Evolutionary conservation across 2,113 vertebrate genomes (phyloP), one percentile per base, ranked within the genome.

Genomic region (Tachysurus vachellii): DNA sequence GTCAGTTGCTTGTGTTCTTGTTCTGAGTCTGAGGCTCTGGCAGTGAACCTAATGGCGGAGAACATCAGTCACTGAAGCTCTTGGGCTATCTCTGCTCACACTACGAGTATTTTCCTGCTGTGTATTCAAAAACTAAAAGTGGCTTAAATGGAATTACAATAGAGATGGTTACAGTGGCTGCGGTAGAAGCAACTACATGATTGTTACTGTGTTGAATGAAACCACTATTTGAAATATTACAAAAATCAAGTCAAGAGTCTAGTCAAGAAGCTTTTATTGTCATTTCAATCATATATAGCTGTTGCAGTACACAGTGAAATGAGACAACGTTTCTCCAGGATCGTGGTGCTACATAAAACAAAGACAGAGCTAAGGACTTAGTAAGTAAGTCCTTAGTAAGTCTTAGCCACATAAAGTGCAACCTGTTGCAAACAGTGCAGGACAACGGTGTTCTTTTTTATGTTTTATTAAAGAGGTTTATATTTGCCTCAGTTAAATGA

Each of bases 21-120:
- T 59, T 26, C 70, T 42, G 28, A 64, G 80, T 31, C 5, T 76
- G 26, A 82, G 70, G 75, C 26, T 70, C 70, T 77, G 71, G 47
- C 50, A 57, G 53, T 70, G 73, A 75, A 80, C 47, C 82, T 56
- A 59, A 84, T 68, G 50, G 57, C n/a, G 47, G 26, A 75, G 56
- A 80, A 68, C 7, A 70, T 70, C 61, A 79, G 42, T 79, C 86
- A 54, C 59, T 76, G 16, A 77, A 88, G 54, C 81, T 61, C 56
- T 75, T 44, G 19, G 23, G 75, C 17, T 54, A 14, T 44, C 8
- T 42, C 42, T 77, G 42, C 17, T 85, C 57, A 85, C 56, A 77
- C 71, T 62, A 50, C 21, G 17, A 36, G 17, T n/a, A 56, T 31
- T 13, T 79, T 54, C 26, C 76, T 5, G 28, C n/a, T 54, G 76